Evolutionary conservation across 2,113 vertebrate genomes (phyloP).

Genomic region (Pelobates fuscus): DNA sequence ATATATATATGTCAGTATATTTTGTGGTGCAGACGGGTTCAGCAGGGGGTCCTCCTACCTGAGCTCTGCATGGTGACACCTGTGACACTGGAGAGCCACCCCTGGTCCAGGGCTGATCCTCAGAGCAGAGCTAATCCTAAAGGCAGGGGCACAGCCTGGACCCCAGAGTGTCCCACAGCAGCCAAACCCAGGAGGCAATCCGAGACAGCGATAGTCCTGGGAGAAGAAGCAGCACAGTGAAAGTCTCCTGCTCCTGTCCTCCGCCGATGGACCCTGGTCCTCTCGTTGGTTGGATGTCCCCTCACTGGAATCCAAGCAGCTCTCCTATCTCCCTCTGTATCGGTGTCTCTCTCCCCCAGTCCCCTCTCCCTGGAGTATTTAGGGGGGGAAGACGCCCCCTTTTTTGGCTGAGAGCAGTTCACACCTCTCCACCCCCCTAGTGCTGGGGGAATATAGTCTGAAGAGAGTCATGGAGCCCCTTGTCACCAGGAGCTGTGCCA

Average conservation of each 20-base stretch:
- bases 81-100: conserved; percentile 1
- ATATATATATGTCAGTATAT: too few relatives aligned
- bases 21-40: too few relatives aligned
- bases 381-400: conserved; percentile 58
- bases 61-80: conserved; percentile 47
- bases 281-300: conserved; percentile 21
- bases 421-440: conserved; percentile 52
- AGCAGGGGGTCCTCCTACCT: too few relatives aligned
- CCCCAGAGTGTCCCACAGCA: neutral
- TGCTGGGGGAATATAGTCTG: conserved; percentile 49
- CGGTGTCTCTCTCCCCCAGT: conserved; percentile 53
- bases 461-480: conserved; percentile 47
- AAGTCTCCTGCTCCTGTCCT: neutral
- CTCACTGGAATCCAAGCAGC: conserved; percentile 53
- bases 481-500: conserved; percentile 46
- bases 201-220: conserved; percentile 17
- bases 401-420: conserved; percentile 50
- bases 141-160: conserved; percentile 7
- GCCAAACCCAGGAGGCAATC: conserved; percentile 15
- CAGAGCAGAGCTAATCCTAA: conserved; percentile 26
- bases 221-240: neutral
- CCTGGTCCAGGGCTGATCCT: conserved; percentile 13
- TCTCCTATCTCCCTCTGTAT: conserved; percentile 56
- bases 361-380: conserved; percentile 58
- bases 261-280: neutral